These are phyloP conservation scores for Eupeodes corollae DNA, from an alignment of 1,140 invertebrate genomes.

Conservation along the genomic window DNA sequence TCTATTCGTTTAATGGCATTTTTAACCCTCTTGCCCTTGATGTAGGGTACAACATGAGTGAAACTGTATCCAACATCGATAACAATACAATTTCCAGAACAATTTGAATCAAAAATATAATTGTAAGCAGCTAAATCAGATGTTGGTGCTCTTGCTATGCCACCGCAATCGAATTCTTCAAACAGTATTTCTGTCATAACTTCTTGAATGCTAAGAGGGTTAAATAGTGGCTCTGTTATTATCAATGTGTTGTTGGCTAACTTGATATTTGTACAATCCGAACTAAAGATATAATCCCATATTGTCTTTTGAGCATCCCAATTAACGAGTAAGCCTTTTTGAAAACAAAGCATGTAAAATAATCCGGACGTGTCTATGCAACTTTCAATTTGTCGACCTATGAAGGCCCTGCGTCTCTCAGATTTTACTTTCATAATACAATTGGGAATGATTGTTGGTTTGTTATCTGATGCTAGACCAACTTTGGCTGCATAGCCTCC, in stretches of 20 bases:
- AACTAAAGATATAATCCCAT: slow-evolving; percentile 92
- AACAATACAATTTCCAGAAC: slow-evolving; percentile 64
- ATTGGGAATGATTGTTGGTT: slow-evolving; percentile 72
- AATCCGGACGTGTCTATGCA: slow-evolving; percentile 90
- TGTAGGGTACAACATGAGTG: slow-evolving; percentile 88
- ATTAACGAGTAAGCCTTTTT: slow-evolving; percentile 90
- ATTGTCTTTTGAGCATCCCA: slow-evolving; percentile 90
- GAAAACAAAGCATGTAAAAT: slow-evolving; percentile 88
- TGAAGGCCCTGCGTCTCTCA: slow-evolving; percentile 82
- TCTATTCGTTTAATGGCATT: slow-evolving; percentile 75
- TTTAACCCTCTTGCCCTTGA: slow-evolving; percentile 76
- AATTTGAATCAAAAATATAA: slow-evolving; percentile 42
- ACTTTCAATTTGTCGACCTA: slow-evolving; percentile 89
- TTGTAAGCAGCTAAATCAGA: slow-evolving; percentile 56
- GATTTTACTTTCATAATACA: slow-evolving; percentile 97
- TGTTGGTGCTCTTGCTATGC: slow-evolving; percentile 69
- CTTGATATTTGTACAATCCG: slow-evolving; percentile 71
- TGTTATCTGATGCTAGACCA: slow-evolving; percentile 55
- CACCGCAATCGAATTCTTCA: slow-evolving; percentile 90
- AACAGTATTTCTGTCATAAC: slow-evolving; percentile 92
- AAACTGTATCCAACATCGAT: slow-evolving; percentile 93
- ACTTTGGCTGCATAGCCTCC: slow-evolving; percentile 77
- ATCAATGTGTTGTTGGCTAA: slow-evolving; percentile 71
- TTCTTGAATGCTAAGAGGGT: slow-evolving; percentile 87
- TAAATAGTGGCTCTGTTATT: slow-evolving; percentile 88